Percentiles rank a stretch among this genome's conserved stretches.
Evolutionary conservation across 2,888 invertebrate genomes (phyloP).

Genomic region (Lepetodrilus schrolli): DNA sequence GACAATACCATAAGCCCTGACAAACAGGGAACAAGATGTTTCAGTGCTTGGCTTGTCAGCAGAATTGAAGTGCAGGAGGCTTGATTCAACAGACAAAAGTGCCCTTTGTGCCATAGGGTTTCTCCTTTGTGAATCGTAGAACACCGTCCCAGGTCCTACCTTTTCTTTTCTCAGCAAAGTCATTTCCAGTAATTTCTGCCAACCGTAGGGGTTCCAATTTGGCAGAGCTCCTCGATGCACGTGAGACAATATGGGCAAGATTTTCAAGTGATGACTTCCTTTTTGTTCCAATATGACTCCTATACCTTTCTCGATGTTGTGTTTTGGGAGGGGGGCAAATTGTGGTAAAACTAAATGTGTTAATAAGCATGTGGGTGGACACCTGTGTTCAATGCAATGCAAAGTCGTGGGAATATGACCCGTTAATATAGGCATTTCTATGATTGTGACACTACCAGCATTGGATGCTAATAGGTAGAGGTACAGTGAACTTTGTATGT

Average conservation of each 20-base stretch:
- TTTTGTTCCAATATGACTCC: background rate
- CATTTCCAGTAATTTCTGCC: background rate
- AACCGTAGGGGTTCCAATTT: background rate
- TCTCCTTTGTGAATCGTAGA: background rate
- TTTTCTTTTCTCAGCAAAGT: background rate
- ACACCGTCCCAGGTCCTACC: background rate
- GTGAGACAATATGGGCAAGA: slow-evolving; percentile 1
- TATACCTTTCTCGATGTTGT: no score
- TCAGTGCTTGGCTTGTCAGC: background rate
- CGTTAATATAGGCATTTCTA: no score
- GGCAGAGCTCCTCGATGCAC: background rate
- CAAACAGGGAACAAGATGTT: background rate
- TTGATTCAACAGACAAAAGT: slow-evolving; percentile 15
- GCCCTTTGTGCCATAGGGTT: background rate
- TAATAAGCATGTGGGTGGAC: background rate
- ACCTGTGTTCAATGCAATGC: background rate
- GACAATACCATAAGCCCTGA: background rate
- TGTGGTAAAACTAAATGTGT: background rate
- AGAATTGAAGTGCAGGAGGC: slow-evolving; percentile 15
- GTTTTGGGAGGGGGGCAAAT: no score
- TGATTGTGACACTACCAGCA: no score
- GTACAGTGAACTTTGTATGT: no score
- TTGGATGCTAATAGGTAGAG: no score
- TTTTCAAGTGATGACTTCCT: background rate
- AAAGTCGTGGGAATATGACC: no score